Base-by-base conservation (phyloP, 2,888 invertebrate genomes). In the Cryptus viduatorius region DNA sequence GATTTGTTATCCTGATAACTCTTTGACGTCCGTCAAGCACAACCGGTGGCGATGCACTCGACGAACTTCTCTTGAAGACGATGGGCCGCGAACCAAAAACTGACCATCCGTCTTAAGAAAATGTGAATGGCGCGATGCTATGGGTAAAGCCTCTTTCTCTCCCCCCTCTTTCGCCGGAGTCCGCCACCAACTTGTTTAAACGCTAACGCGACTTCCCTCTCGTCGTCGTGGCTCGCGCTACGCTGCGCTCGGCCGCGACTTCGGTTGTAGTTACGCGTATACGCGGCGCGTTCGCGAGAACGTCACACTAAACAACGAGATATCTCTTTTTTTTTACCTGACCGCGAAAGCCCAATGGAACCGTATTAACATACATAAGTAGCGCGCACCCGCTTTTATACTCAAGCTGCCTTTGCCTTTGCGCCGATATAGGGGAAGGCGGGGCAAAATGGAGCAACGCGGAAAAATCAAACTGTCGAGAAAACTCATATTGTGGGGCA, bases 81-180 rank as follows among this genome's bases (percentile, higher is more conserved):
- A 86, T 85, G 85, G 88, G 87, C 86, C 86, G 88, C 90, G 85
- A 87, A 89, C 88, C 87, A 89, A 89, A 90, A 91, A 92, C 91
- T 90, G 89, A 91, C 84, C 86, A 86, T 86, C 83, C 83, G 76
- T 79, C 79, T 64, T 56, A 84, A 81, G 71, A 81, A 84, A 87
- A 87, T 78, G 79, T 79, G 82, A 87, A 86, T 82, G 84, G 85
- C 83, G 84, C 83, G 83, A 76, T 80, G 85, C 75, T 64, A 75
- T 64, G 81, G 53, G 75, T 68, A 76, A 75, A 76, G 46, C 79
- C 87, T 37, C 37, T 37, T 1, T 37, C 37, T 37, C 37, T 37
- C 37, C 37, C 37, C 37, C 7, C 37, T 37, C 37, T 37, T 8
- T 37, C 37, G 37, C 37, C 37, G 4, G 37, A 7, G 4, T 8